Percentiles rank a stretch among this genome's conserved stretches.
These are phyloP conservation scores for Agapostemon virescens DNA, from an alignment of 2,888 invertebrate genomes.

Conservation along the genomic window DNA sequence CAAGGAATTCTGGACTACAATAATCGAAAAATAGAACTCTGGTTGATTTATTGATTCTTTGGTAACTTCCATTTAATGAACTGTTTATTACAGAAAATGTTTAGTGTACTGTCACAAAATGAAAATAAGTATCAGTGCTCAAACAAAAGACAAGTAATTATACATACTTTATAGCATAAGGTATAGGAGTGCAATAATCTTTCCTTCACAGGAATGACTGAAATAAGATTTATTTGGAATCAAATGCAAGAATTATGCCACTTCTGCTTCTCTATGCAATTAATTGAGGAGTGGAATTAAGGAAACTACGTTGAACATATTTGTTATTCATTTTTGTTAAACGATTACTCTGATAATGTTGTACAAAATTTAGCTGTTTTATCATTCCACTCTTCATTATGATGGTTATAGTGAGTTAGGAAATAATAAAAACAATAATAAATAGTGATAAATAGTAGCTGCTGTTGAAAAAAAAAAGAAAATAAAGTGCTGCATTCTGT, in stretches of 20 bases:
- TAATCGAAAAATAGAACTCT: neutral
- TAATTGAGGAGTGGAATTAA: conserved; percentile 66
- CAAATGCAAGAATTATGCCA: conserved; percentile 62
- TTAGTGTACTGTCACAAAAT: conserved; percentile 63
- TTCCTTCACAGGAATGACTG: conserved; percentile 34
- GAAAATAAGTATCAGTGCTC: conserved; percentile 60
- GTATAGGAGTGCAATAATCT: conserved; percentile 40
- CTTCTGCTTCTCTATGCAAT: conserved; percentile 56
- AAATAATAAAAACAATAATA: conserved; percentile 66
- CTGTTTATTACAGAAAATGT: conserved; percentile 36
- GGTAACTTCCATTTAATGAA: conserved; percentile 11
- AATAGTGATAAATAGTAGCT: conserved; percentile 65
- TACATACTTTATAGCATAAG: conserved; percentile 47
- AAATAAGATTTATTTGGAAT: conserved; percentile 42
- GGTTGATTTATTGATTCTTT: conserved; percentile 12
- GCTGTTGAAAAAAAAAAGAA: conserved; percentile 54
- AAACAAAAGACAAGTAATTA: conserved; percentile 55
- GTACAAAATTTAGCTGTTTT: conserved; percentile 67
- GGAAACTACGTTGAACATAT: conserved; percentile 46
- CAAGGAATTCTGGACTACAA: neutral
- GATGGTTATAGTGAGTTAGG: conserved; percentile 63
- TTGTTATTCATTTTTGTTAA: conserved; percentile 54
- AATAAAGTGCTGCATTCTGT: conserved; percentile 70
- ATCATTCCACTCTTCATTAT: conserved; percentile 67
- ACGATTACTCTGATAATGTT: conserved; percentile 59